Percentiles rank a stretch among this genome's conserved stretches.
Evolutionary conservation across 2,888 invertebrate genomes (phyloP).

Genomic region (Gortyna flavago): DNA sequence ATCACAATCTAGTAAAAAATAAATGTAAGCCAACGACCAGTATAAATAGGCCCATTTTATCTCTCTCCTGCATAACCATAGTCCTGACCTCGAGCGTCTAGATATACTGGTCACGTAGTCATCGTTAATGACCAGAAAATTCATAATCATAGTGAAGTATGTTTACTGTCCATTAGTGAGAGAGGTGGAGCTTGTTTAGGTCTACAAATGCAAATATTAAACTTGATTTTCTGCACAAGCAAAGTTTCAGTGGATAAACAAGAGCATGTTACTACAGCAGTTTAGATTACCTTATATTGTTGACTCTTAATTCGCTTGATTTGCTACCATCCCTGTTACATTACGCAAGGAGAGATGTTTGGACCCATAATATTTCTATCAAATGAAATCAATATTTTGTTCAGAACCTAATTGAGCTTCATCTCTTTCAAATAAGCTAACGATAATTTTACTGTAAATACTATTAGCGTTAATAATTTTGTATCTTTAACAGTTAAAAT

Average conservation of each 20-base stretch:
- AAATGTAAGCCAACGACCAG: slow-evolving; percentile 65
- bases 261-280: slow-evolving; percentile 17
- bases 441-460: slow-evolving; percentile 77
- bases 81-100: slow-evolving; percentile 56
- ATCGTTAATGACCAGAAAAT: slow-evolving; percentile 72
- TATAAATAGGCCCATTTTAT: slow-evolving; percentile 61
- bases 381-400: slow-evolving; percentile 8
- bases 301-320: slow-evolving; percentile 6
- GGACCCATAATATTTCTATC: background rate
- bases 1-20: slow-evolving; percentile 70
- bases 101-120: slow-evolving; percentile 64
- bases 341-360: slow-evolving; percentile 3
- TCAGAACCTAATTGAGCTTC: slow-evolving; percentile 55
- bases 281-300: slow-evolving; percentile 28
- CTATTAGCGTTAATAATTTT: slow-evolving; percentile 83
- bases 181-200: slow-evolving; percentile 68
- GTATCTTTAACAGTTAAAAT: slow-evolving; percentile 78
- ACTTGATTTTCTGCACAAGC: slow-evolving; percentile 45
- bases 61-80: slow-evolving; percentile 54
- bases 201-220: slow-evolving; percentile 55
- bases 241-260: slow-evolving; percentile 27
- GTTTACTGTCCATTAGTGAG: slow-evolving; percentile 79
- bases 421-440: slow-evolving; percentile 70
- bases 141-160: slow-evolving; percentile 72
- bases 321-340: slow-evolving; percentile 2